Percentiles rank a stretch among this genome's conserved stretches.
Evolutionary conservation across 2,113 vertebrate genomes (phyloP).

Genomic region (Centrocercus urophasianus): DNA sequence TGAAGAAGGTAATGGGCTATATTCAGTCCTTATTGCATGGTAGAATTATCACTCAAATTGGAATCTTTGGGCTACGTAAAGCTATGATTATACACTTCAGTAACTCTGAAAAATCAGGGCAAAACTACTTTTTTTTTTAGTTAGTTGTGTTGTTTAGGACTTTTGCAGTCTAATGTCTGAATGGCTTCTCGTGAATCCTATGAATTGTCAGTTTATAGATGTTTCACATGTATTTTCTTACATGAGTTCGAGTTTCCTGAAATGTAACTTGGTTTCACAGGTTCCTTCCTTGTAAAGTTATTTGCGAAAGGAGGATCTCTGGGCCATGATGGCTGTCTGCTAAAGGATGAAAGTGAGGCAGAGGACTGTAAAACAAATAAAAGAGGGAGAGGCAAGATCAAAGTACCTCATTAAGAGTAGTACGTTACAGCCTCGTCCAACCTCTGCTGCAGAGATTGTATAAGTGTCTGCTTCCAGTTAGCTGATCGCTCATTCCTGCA

Average conservation of each 20-base stretch:
- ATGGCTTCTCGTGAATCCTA: background rate
- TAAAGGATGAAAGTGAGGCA: slow-evolving; percentile 9
- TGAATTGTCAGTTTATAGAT: background rate
- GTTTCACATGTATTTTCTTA: background rate
- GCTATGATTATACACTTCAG: background rate
- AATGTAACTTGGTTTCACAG: background rate
- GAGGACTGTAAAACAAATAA: slow-evolving; percentile 54
- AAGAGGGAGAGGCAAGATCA: slow-evolving; percentile 54
- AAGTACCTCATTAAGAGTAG: slow-evolving; percentile 52
- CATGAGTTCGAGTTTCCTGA: background rate
- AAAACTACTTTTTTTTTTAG: background rate
- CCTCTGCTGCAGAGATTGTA: slow-evolving; percentile 27
- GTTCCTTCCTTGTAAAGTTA: slow-evolving; percentile 23
- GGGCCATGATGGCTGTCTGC: background rate
- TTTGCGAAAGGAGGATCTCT: slow-evolving; percentile 39
- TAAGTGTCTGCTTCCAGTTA: slow-evolving; percentile 19
- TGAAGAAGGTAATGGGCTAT: background rate
- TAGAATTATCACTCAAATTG: background rate
- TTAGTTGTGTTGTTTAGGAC: background rate
- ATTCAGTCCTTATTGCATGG: background rate
- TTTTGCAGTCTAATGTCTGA: background rate
- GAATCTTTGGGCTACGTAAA: background rate
- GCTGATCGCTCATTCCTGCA: slow-evolving; percentile 19
- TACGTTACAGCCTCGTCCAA: background rate
- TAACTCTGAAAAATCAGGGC: background rate